Conservation (phyloP, 2,888 invertebrate genomes). For the Caradrina clavipalpis region DNA sequence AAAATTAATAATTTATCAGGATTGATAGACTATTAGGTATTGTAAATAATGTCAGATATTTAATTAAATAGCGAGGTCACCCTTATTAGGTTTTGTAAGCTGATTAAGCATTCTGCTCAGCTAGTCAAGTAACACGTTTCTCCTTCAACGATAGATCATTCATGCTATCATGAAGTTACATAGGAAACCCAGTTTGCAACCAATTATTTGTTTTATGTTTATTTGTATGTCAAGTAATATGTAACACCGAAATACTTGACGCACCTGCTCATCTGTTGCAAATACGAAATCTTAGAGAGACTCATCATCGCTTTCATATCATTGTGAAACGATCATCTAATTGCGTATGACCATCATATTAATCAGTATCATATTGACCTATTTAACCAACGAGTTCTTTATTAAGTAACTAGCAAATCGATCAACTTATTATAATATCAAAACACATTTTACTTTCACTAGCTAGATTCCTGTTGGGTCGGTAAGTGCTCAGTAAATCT, state of each 20-base stretch:
- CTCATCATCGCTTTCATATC: slow-evolving; percentile 63
- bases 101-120: neutral
- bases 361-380: slow-evolving; percentile 65
- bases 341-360: slow-evolving; percentile 65
- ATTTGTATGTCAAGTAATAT: slow-evolving; percentile 28
- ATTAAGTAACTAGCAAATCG: slow-evolving; percentile 57
- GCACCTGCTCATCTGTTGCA: slow-evolving; percentile 40
- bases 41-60: neutral
- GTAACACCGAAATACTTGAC: slow-evolving; percentile 35
- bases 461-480: slow-evolving; percentile 66
- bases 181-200: slow-evolving; percentile 15
- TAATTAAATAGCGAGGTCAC: neutral
- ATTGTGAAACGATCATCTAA: slow-evolving; percentile 63
- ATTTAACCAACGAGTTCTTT: slow-evolving; percentile 65
- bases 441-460: slow-evolving; percentile 73
- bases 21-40: neutral
- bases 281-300: slow-evolving; percentile 42
- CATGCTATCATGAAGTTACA: slow-evolving; percentile 21
- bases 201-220: slow-evolving; percentile 43
- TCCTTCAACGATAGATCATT: slow-evolving; percentile 20
- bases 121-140: neutral
- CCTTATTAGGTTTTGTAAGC: neutral
- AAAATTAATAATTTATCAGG: neutral
- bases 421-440: slow-evolving; percentile 53
- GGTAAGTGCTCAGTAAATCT: slow-evolving; percentile 63